These are phyloP conservation scores for Polymixis flavicincta DNA, from an alignment of 2,888 invertebrate genomes.

Conservation along the genomic window DNA sequence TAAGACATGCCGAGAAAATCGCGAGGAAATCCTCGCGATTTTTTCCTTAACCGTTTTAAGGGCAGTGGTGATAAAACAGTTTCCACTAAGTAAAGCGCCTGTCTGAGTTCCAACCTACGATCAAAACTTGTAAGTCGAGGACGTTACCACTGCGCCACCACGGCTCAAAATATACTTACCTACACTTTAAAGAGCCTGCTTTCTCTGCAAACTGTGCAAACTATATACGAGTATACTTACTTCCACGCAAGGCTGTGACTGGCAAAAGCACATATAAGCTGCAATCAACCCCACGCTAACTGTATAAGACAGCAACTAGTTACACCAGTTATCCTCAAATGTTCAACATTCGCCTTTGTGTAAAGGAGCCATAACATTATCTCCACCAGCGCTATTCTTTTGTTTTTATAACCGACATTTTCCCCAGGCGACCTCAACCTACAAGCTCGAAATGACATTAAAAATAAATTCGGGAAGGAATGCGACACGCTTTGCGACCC, in stretches of 20 bases:
- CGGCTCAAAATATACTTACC: background rate
- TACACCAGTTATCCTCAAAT: conserved; percentile 25
- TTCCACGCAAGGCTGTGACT: background rate
- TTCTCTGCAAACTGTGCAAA: background rate
- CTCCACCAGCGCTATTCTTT: conserved; percentile 33
- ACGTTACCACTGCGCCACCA: too few relatives aligned
- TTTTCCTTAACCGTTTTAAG: too few relatives aligned
- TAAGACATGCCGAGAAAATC: too few relatives aligned
- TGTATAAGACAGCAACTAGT: conserved; percentile 9
- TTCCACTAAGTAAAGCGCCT: too few relatives aligned
- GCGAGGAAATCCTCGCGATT: too few relatives aligned
- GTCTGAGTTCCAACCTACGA: too few relatives aligned
- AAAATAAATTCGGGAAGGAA: conserved; percentile 58
- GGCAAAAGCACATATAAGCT: conserved; percentile 2
- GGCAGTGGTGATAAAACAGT: too few relatives aligned
- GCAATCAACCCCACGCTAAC: conserved; percentile 10
- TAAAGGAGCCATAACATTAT: conserved; percentile 46
- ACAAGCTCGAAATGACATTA: conserved; percentile 54
- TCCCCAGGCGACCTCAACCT: conserved; percentile 42
- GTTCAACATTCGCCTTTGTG: conserved; percentile 19
- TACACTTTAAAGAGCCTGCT: background rate
- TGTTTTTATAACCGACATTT: conserved; percentile 49
- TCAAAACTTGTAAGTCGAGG: too few relatives aligned
- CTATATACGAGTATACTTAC: too few relatives aligned
- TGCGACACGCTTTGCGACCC: conserved; percentile 50